A percentile compares a stretch with the other conserved stretches of the same genome.
Conservation (phyloP, 1,140 invertebrate species). For the Holcopasites calliopsidis region DNA sequence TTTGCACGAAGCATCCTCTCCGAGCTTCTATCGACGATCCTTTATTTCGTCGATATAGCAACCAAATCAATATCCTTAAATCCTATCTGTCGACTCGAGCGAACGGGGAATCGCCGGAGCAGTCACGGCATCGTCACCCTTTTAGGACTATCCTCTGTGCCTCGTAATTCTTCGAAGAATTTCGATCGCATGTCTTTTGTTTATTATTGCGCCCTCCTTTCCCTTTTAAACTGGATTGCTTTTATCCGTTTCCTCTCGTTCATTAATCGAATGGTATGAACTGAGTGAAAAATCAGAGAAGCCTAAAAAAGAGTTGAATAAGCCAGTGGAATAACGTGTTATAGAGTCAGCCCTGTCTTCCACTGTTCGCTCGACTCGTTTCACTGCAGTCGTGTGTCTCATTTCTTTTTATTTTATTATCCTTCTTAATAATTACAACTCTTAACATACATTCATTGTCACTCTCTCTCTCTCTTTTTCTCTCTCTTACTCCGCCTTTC, state of each 20-base stretch:
- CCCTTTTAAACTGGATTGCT: background rate
- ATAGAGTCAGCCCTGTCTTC: constrained; percentile 4
- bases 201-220: background rate
- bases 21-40: constrained; percentile 34
- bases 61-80: constrained; percentile 55
- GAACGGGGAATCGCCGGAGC: constrained; percentile 23
- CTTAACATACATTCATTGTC: constrained; percentile 41
- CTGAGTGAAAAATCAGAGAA: too few relatives aligned
- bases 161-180: constrained; percentile 2
- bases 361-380: constrained; percentile 52
- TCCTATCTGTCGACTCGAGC: constrained; percentile 52
- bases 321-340: background rate
- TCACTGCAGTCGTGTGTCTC: constrained; percentile 39
- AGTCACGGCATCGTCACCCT: too few relatives aligned
- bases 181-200: too few relatives aligned
- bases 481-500: background rate
- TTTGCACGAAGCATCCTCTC: constrained; percentile 52
- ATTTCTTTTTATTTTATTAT: constrained; percentile 9
- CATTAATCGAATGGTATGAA: too few relatives aligned
- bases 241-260: too few relatives aligned
- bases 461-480: background rate
- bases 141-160: too few relatives aligned
- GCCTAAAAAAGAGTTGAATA: constrained; percentile 2
- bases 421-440: constrained; percentile 46
- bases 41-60: constrained; percentile 44